These are phyloP conservation scores for Tetramorium simillimum DNA, from an alignment of 1,140 invertebrate genomes.

Conservation along the genomic window DNA sequence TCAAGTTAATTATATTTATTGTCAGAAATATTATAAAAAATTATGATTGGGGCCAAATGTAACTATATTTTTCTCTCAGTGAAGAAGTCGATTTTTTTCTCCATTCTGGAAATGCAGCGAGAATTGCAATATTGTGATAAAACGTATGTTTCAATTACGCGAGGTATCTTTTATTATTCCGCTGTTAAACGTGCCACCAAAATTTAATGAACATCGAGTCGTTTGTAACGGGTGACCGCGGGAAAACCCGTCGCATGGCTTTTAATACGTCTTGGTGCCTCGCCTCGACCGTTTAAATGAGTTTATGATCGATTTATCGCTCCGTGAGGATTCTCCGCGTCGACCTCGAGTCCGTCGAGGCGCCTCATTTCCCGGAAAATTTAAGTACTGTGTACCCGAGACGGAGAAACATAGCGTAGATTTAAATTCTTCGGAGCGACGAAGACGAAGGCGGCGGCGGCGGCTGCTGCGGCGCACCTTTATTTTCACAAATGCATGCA, in stretches of 20 bases:
- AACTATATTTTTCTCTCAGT: no score
- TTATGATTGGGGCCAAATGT: no score
- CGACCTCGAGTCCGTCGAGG: neutral
- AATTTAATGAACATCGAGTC: constrained; percentile 34
- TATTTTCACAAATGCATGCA: constrained; percentile 36
- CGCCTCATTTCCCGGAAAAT: constrained; percentile 28
- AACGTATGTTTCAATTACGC: neutral
- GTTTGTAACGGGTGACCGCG: neutral
- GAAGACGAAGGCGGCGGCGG: neutral
- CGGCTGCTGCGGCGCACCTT: neutral
- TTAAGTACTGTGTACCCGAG: neutral
- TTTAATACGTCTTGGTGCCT: constrained; percentile 47
- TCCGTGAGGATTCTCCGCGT: constrained; percentile 3
- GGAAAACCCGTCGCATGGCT: constrained; percentile 20
- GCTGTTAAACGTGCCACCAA: neutral
- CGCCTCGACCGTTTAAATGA: constrained; percentile 38
- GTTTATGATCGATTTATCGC: constrained; percentile 53
- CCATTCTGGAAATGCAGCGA: neutral
- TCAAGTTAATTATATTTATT: no score
- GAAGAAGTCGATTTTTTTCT: neutral
- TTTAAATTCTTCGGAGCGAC: neutral
- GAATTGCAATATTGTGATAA: neutral
- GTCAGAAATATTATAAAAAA: no score
- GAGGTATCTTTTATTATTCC: neutral
- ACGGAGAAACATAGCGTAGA: neutral